These are phyloP conservation scores for Tetragnatha versicolor DNA, from an alignment of 1,140 invertebrate genomes.

Conservation along the genomic window DNA sequence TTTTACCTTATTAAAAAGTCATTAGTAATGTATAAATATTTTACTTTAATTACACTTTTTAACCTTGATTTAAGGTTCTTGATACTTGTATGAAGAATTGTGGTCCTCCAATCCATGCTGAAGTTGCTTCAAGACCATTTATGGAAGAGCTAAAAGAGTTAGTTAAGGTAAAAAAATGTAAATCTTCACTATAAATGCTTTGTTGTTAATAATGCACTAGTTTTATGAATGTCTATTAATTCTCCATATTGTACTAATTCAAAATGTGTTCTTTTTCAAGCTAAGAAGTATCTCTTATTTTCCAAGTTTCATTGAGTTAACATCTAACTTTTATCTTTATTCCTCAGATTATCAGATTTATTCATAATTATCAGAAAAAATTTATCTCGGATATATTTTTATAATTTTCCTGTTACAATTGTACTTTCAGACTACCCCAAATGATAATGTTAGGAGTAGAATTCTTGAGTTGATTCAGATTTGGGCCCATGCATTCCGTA, in stretches of 20 bases:
- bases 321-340: background rate
- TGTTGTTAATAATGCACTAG: background rate
- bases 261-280: background rate
- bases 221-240: background rate
- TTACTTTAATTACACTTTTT: slow-evolving; percentile 12
- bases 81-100: slow-evolving; percentile 99
- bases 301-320: no score
- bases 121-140: slow-evolving; percentile 89
- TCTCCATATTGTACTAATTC: background rate
- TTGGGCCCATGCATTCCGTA: slow-evolving; percentile 96
- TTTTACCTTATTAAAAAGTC: no score
- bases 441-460: slow-evolving; percentile 87
- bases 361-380: background rate
- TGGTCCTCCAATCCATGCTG: slow-evolving; percentile 88
- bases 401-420: background rate
- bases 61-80: slow-evolving; percentile 71
- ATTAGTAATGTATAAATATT: no score
- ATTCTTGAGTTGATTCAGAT: slow-evolving; percentile 93
- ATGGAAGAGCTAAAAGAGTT: slow-evolving; percentile 93
- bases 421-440: slow-evolving; percentile 71
- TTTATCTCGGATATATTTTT: background rate
- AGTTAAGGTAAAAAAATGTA: slow-evolving; percentile 67
- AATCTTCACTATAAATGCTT: background rate
- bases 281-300: no score
- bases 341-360: background rate